These are phyloP conservation scores for Toxotes chatareus DNA, from an alignment of 2,113 vertebrate species.

Conservation along the genomic window DNA sequence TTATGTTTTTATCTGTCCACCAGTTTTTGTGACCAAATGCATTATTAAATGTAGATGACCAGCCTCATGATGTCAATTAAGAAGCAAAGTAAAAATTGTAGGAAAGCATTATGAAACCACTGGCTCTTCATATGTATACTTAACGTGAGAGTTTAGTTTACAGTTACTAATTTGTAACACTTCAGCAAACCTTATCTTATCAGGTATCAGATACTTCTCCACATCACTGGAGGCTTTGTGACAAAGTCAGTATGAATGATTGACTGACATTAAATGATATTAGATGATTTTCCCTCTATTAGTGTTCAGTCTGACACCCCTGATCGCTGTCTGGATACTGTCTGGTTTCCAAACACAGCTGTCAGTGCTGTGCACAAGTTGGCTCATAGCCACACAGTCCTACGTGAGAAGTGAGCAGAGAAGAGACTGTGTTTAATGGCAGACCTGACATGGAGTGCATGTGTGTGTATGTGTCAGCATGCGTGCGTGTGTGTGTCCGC, in stretches of 20 bases:
- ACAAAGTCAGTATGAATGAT: background rate
- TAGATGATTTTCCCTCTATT: background rate
- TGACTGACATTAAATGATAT: background rate
- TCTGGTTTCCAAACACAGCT: conserved; percentile 69
- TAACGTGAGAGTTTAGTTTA: background rate
- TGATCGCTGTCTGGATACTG: conserved; percentile 56
- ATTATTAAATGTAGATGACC: background rate
- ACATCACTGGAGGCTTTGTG: background rate
- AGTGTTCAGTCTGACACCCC: conserved; percentile 19
- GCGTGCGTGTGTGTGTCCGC: no score
- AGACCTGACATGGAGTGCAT: conserved; percentile 48
- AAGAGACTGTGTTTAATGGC: conserved; percentile 70
- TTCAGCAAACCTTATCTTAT: background rate
- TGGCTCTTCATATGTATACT: background rate
- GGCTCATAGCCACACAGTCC: conserved; percentile 53
- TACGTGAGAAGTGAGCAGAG: conserved; percentile 75
- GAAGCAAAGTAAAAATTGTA: background rate
- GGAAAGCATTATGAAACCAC: background rate
- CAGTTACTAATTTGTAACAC: background rate
- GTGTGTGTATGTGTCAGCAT: background rate
- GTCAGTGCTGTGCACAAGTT: conserved; percentile 43
- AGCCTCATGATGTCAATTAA: background rate
- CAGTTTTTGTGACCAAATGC: background rate
- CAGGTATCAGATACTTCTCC: background rate
- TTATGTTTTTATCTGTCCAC: background rate